Evolutionary conservation across 2,113 vertebrate genomes (phyloP), one percentile per base, ranked within the genome.

Genomic region (Piprites chloris): DNA sequence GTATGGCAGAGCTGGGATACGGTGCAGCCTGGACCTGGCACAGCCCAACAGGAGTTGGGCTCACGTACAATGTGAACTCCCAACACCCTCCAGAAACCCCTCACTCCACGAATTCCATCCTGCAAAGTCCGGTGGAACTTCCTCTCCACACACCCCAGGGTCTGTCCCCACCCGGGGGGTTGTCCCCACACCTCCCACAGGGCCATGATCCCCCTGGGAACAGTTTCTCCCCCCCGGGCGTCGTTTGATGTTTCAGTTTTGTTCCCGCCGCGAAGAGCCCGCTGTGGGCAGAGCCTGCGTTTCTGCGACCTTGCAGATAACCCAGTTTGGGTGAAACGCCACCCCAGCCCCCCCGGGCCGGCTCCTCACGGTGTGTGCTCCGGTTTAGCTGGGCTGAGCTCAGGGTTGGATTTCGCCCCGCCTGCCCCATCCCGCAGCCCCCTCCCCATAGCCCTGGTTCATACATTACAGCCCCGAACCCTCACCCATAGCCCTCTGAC

Each of bases 341-440:
- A 20, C 0, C 1, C 2, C 14, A 24, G 28, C 24, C 18, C 5
- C 18, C 5, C 39, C 35, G 9, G n/a, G 27, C 7, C 6, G 19
- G 11, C 21, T 19, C 52, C 44, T 49, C 7, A 21, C 21, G 6
- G 49, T 0, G 0, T 11, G 20, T 5, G 13, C 58, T 67, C 16
- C 1, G 6, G 37, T 18, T 46, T 15, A 35, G 59, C 30, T 4
- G 3, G 22, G 13, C 39, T 63, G 13, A n/a, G 47, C 8, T 37
- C n/a, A 14, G 12, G 19, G 27, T 27, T 6, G 62, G 62, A 47
- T 21, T 21, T 47, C 20, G 46, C 46, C 46, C 44, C 44, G 18
- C 44, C 44, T 19, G 73, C 33, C 18, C 26, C 62, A 52, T 13
- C 49, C 68, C 47, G 8, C n/a, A 50, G 47, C 67, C 9, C 4